Base-by-base conservation (phyloP, 2,113 vertebrate species). In the Mugil cephalus region DNA sequence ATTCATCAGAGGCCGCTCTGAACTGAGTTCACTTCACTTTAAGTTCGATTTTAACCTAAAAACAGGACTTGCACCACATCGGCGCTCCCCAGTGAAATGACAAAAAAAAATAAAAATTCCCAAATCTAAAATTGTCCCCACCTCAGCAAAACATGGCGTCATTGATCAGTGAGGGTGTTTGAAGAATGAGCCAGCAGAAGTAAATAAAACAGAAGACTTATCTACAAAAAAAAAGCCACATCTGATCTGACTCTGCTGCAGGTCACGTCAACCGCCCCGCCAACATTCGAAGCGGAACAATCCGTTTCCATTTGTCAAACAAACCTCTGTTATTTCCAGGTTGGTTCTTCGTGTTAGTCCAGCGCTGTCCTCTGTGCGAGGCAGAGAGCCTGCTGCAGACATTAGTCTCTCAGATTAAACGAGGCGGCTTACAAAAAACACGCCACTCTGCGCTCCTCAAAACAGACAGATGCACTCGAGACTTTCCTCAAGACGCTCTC, bases 381-480 rank as follows among this genome's bases (percentile, higher is more conserved):
- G 67, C 48, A 21, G 56, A 59, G 60, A n/a, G 70, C 55, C 53
- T 17, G 9, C 40, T 14, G 60, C 53, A 86, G 54, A 74, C 60
- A 42, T 47, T 30, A 43, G 55, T 62, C 82, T 78, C 82, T 88
- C 58, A 7, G 72, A 43, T 74, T 68, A 82, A 88, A 88, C 82
- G 84, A 89, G 86, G 75, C 77, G 15, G 30, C 82, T 83, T 67
- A 79, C 69, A 78, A 80, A 82, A 83, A 52, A 24, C 63, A 43
- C 62, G 69, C 24, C 80, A 69, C 83, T 83, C 71, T 70, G 19
- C 80, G 52, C 84, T 89, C 80, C 81, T 89, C 64, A 14, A 79
- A 72, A 76, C 77, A 86, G 82, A 84, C 85, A 62, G 80, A 85
- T 45, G 56, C 86, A 83, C 86, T 91, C 52, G 4, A 69, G 78